phyloP scores from a whole-genome alignment of 2,113 vertebrate genomes.

The Camelus dromedarius region DNA sequence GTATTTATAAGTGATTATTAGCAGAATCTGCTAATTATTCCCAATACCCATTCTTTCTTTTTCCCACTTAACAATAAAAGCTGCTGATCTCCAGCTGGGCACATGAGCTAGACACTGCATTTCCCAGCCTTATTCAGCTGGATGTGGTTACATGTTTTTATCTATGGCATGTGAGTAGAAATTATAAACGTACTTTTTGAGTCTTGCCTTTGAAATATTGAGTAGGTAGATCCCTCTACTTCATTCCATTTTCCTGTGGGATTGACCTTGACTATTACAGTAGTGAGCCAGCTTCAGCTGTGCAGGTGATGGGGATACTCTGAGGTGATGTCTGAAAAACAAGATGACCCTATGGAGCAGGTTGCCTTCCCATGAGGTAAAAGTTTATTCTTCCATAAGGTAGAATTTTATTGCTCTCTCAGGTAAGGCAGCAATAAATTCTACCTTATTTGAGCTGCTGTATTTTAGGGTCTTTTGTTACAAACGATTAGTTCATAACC shows the following conservation, averaged over 20 bases:
- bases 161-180: neutral
- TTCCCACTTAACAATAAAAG: neutral
- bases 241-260: neutral
- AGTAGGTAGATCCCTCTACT: neutral
- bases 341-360: neutral
- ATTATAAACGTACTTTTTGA: constrained; percentile 20
- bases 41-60: neutral
- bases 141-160: neutral
- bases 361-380: neutral
- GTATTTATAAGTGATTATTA: neutral
- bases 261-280: neutral
- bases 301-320: neutral
- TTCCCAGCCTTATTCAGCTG: neutral
- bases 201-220: neutral
- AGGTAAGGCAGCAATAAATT: neutral
- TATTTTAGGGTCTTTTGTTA: neutral
- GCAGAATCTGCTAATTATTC: neutral
- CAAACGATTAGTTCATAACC: neutral
- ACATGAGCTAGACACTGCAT: neutral
- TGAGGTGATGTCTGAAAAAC: neutral
- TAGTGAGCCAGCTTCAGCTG: neutral
- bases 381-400: neutral
- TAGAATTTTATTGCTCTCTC: neutral
- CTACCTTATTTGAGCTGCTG: neutral
- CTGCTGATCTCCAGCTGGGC: neutral